phyloP scores from a whole-genome alignment of 2,797 vertebrate genomes.

The Cuniculus paca region DNA sequence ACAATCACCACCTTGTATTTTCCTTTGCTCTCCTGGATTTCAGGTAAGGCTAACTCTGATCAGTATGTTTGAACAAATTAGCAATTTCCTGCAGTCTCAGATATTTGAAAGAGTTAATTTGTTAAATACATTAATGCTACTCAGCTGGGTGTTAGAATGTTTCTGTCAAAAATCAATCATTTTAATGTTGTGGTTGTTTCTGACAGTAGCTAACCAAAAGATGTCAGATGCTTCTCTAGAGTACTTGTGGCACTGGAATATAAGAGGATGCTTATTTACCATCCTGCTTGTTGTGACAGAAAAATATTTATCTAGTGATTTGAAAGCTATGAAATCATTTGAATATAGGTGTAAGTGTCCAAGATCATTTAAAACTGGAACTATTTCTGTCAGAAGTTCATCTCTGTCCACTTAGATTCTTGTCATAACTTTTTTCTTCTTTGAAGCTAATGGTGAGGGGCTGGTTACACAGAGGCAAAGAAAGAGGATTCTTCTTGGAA shows the following conservation, averaged over 20 bases:
- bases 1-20: background rate
- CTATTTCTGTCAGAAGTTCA: background rate
- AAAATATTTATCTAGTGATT: background rate
- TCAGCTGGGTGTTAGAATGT: background rate
- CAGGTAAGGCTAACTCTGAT: background rate
- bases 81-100: background rate
- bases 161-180: slow-evolving; percentile 20
- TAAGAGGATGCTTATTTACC: background rate
- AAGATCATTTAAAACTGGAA: background rate
- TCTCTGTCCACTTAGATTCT: background rate
- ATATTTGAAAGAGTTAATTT: background rate
- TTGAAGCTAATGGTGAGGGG: background rate
- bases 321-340: background rate
- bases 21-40: background rate
- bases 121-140: background rate
- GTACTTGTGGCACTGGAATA: background rate
- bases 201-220: background rate
- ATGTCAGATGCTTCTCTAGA: background rate
- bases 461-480: background rate
- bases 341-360: slow-evolving; percentile 13
- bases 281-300: background rate
- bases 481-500: background rate
- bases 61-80: background rate
- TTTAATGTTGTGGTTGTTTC: background rate
- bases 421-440: background rate